These are phyloP conservation scores for Noctua janthina DNA, from an alignment of 2,888 invertebrate species.

Conservation along the genomic window DNA sequence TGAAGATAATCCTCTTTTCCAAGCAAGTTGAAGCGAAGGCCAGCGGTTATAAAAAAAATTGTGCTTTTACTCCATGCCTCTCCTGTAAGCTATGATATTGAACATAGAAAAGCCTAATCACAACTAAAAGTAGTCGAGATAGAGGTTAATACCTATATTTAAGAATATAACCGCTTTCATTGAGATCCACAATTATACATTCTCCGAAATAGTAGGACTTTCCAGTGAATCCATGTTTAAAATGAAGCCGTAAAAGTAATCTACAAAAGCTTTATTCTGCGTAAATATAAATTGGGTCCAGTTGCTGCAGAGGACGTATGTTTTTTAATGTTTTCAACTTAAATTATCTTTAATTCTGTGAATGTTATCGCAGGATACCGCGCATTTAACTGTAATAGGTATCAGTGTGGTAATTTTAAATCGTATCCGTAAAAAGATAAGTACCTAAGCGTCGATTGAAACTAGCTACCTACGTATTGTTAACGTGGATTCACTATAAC, in stretches of 20 bases:
- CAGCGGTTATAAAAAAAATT: background rate
- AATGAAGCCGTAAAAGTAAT: slow-evolving; percentile 40
- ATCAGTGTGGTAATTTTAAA: slow-evolving; percentile 12
- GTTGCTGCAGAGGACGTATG: slow-evolving; percentile 5
- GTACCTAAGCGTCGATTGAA: background rate
- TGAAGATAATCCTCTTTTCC: too few relatives aligned
- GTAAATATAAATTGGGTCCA: slow-evolving; percentile 45
- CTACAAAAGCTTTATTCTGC: slow-evolving; percentile 28
- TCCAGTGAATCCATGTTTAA: slow-evolving; percentile 14
- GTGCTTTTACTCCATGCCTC: background rate
- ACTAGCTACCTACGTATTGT: background rate
- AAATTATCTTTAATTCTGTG: slow-evolving; percentile 23
- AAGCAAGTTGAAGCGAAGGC: too few relatives aligned
- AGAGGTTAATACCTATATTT: background rate
- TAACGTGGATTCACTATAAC: background rate
- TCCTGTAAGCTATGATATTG: background rate
- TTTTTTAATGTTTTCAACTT: slow-evolving; percentile 10
- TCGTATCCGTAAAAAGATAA: background rate
- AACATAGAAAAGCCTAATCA: background rate
- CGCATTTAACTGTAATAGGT: slow-evolving; percentile 3
- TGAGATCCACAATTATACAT: slow-evolving; percentile 11
- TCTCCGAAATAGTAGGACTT: slow-evolving; percentile 18
- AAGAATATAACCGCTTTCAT: background rate
- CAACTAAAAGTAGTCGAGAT: background rate
- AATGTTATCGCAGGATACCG: slow-evolving; percentile 24